Evolutionary conservation across 2,113 vertebrate genomes (phyloP), one percentile per base, ranked within the genome.

Genomic region (Mustela lutreola): DNA sequence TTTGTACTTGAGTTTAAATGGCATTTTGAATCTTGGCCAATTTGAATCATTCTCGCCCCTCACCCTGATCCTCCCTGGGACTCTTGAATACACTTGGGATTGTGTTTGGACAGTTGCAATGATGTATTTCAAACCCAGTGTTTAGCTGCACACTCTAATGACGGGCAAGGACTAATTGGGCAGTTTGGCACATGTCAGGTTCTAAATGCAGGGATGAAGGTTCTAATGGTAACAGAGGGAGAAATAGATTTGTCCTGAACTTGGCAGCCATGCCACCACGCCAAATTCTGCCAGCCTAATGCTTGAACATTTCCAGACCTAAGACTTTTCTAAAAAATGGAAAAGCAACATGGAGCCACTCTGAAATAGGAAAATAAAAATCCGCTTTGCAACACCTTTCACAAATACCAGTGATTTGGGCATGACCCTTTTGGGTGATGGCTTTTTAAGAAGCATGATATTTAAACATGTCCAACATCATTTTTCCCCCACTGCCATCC

Each of bases 21-120:
- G 65, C 88, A 39, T 94, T 97, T 98, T 98, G 97, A 97, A 95
- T 93, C 70, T 83, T 87, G 87, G 95, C 97, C 97, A 95, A 97
- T 53, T 91, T 48, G 70, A 96, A 79, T 95, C n/a, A 85, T 93
- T 95, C 88, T 48, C 70, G 36, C 71, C n/a, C 78, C n/a, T 21
- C 4, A 67, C 78, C 79, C 89, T 26, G 71, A 39, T 96, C 80
- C 82, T 89, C 58, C 28, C 48, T 14, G 84, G 92, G 76, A 88
- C 53, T 96, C 76, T 89, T 97, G 39, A 96, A 96, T 96, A 58
- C 88, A 45, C 95, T 94, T 53, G 26, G 60, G 92, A 80, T 95
- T 63, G 58, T 97, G 94, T 98, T 97, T 97, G 88, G 97, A 98
- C 97, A 91, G 87, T 95, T 95, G 56, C 0, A 1, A 82, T 95